Evolutionary conservation across 2,888 invertebrate genomes (phyloP), one percentile per base, ranked within the genome.

Genomic region (Drosophila robusta): DNA sequence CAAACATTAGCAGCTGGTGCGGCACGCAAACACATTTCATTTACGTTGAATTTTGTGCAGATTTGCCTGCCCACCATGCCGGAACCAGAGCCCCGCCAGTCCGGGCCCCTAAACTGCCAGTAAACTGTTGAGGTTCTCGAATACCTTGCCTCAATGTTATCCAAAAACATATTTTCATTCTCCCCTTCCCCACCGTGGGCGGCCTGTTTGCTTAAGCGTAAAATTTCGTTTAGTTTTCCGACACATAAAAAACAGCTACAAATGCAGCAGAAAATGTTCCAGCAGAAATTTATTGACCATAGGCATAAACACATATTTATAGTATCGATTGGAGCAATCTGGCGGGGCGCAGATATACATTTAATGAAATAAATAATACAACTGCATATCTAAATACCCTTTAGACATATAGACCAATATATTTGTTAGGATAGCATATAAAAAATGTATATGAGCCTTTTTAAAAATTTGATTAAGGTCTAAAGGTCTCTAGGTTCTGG

Each of bases 11-110:
- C 58, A 70, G 71, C 74, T 70, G 65, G 61, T 63, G 50, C 70
- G 71, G 73, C 75, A 85, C 77, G 82, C 82, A 85, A 85, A 82
- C 87, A 87, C 82, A 82, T 84, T 82, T 82, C 81, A 84, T 87
- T 84, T 81, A 84, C 76, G 78, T 87, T 85, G 72, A 79, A 79
- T 87, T 87, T 87, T 87, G 67, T 80, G 72, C 69, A 77, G 69
- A 70, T 73, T 80, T 80, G 52, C 70, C 55, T 63, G 61, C 26
- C 51, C 44, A 46, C 60, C 42, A 16, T 36, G 32, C 65, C 41
- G 38, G 26, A 41, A 54, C 51, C 58, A 46, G 36, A 41, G 24
- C 47, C 51, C 38, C 16, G 32, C 11, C 32, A 0, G 18, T 2
- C 18, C 18, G 18, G 18, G 34, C 38, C 4, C 4, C 26, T 36